phyloP scores from a whole-genome alignment of 2,797 vertebrate species.

The Rhynchonycteris naso region DNA sequence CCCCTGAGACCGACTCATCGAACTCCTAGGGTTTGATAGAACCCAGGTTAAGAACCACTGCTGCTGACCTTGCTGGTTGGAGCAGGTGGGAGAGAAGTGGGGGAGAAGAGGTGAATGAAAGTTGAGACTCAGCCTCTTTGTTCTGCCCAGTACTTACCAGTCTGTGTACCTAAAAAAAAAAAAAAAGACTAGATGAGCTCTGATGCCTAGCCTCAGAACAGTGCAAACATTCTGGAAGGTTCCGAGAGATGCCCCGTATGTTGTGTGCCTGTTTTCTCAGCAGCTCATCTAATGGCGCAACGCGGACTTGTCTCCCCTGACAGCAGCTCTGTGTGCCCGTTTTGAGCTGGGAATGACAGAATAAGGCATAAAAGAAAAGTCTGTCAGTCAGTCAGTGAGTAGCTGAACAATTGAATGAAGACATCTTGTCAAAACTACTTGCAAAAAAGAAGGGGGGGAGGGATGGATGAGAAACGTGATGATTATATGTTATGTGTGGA shows the following conservation, averaged over 20 bases:
- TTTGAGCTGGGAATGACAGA: neutral
- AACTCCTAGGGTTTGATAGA: no score
- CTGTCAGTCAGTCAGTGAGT: neutral
- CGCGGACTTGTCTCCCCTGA: neutral
- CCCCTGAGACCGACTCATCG: no score
- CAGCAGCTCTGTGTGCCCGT: neutral
- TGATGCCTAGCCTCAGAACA: neutral
- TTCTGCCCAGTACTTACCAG: neutral
- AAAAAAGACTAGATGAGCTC: neutral
- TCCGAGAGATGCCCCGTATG: neutral
- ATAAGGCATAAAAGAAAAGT: neutral
- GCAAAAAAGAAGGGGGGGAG: neutral
- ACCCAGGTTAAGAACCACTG: no score
- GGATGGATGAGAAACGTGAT: neutral
- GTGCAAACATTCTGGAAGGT: neutral
- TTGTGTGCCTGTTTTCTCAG: neutral
- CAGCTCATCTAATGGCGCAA: neutral
- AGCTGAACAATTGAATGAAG: neutral
- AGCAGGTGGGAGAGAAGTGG: neutral
- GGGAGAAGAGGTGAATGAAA: neutral
- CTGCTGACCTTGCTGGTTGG: neutral
- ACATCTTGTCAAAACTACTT: conserved; percentile 45
- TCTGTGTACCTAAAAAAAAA: neutral
- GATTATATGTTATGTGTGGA: neutral
- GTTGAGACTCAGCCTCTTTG: neutral